These are phyloP conservation scores for Tribolium madens DNA, from an alignment of 1,140 invertebrate genomes.

Conservation along the genomic window DNA sequence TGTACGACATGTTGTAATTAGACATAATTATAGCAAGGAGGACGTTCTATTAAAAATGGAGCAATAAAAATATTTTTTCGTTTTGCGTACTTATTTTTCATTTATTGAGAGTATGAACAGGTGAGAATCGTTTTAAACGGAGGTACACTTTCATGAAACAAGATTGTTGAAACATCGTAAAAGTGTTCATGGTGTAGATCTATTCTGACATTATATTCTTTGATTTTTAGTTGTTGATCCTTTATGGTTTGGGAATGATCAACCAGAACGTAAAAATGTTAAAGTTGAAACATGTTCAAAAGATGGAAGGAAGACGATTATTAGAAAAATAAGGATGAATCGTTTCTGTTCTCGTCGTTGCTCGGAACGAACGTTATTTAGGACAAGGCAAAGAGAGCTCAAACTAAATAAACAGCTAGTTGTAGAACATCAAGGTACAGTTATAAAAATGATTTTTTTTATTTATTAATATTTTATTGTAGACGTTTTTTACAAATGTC, in stretches of 20 bases:
- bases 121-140: no score
- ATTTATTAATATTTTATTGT: background rate
- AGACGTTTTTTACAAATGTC: constrained; percentile 3
- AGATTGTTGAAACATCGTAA: background rate
- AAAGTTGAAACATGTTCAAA: background rate
- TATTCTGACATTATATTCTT: background rate
- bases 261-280: background rate
- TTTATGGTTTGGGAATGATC: background rate
- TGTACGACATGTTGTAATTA: background rate
- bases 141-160: no score
- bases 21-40: background rate
- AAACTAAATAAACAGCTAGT: no score
- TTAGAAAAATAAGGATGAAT: no score
- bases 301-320: no score
- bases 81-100: background rate
- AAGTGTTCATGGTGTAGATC: background rate
- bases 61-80: background rate
- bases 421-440: background rate
- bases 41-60: background rate
- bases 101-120: background rate
- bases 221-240: background rate
- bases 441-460: background rate
- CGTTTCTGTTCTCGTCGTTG: no score
- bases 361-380: no score
- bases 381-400: no score